Evolutionary conservation across 2,888 invertebrate genomes (phyloP).

Genomic region (Protonemura montana): DNA sequence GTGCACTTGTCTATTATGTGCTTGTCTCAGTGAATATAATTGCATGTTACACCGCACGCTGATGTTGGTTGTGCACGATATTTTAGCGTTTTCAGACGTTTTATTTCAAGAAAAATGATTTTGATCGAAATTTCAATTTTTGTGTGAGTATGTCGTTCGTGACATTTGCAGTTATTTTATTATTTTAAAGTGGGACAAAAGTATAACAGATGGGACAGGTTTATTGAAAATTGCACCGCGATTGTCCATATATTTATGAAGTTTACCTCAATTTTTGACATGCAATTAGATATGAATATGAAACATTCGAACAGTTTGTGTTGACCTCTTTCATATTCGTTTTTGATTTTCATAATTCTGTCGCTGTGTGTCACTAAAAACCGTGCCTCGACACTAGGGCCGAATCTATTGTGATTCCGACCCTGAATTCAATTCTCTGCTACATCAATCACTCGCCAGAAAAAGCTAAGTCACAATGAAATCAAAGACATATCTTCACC

Average conservation of each 20-base stretch:
- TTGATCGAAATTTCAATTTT: background rate
- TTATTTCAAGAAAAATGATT: background rate
- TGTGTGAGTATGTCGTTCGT: background rate
- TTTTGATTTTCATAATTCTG: background rate
- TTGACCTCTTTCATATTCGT: background rate
- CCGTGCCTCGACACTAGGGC: background rate
- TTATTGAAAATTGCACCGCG: background rate
- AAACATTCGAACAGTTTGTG: background rate
- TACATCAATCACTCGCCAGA: background rate
- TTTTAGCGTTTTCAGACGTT: background rate
- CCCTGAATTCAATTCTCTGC: background rate
- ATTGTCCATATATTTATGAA: background rate
- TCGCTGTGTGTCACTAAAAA: background rate
- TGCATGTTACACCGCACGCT: background rate
- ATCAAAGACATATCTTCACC: background rate
- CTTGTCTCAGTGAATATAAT: background rate
- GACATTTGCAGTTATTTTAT: background rate
- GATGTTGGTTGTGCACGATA: background rate
- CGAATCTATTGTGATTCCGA: background rate
- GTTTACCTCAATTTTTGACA: slow-evolving; percentile 2
- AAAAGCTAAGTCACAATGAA: background rate
- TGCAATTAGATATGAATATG: background rate
- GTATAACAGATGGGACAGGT: background rate
- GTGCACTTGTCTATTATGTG: background rate
- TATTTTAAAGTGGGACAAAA: background rate